phyloP scores from a whole-genome alignment of 2,888 invertebrate genomes.

The Rhabditoides inermis region DNA sequence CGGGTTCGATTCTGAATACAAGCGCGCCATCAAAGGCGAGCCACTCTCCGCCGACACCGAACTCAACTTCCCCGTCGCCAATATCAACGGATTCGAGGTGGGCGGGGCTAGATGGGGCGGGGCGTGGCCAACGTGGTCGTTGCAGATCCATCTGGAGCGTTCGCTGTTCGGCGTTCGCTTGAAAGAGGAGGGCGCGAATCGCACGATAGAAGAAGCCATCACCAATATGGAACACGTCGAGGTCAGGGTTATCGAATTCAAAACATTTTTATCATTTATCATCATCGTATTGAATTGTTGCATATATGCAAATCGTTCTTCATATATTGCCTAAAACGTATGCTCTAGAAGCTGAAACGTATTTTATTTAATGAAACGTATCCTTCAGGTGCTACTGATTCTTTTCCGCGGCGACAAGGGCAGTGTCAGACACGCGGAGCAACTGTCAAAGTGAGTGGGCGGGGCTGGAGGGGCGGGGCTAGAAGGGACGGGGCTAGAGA shows the following conservation, averaged over 20 bases:
- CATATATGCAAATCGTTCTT: too few relatives aligned
- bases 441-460: too few relatives aligned
- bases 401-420: conserved; percentile 48
- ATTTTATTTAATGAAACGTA: too few relatives aligned
- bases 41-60: conserved; percentile 15
- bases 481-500: too few relatives aligned
- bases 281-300: too few relatives aligned
- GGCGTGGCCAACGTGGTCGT: background rate
- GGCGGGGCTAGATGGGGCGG: too few relatives aligned
- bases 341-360: too few relatives aligned
- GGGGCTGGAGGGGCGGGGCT: too few relatives aligned
- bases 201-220: conserved; percentile 18
- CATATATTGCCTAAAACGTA: too few relatives aligned
- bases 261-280: too few relatives aligned
- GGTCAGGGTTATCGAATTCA: too few relatives aligned
- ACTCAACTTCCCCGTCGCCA: conserved; percentile 35
- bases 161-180: conserved; percentile 37
- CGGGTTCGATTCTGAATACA: conserved; percentile 24
- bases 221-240: conserved; percentile 47
- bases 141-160: conserved; percentile 38
- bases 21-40: conserved; percentile 7
- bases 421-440: too few relatives aligned
- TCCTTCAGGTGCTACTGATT: conserved; percentile 38
- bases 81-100: conserved; percentile 37
- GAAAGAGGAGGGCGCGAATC: conserved; percentile 16